Conservation (phyloP, 2,888 invertebrate species). For the Achlya flavicornis region DNA sequence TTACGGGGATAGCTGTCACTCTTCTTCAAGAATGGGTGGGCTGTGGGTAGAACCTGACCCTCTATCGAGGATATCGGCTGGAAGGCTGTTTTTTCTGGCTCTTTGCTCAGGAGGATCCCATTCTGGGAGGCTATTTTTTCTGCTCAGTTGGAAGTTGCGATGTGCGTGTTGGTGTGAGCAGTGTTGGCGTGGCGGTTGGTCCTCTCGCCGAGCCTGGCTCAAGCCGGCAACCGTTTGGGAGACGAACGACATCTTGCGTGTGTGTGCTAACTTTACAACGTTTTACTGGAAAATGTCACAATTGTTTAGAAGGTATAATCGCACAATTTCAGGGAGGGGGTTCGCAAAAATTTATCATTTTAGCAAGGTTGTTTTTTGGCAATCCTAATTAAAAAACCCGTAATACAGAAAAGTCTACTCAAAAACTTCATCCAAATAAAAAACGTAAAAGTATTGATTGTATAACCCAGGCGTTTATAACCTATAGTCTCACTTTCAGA, state of each 20-base stretch:
- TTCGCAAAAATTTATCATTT: neutral
- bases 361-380: neutral
- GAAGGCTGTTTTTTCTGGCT: conserved; percentile 76
- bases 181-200: conserved; percentile 73
- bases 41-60: conserved; percentile 56
- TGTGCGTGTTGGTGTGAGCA: conserved; percentile 79
- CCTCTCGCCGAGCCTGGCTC: conserved; percentile 74
- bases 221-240: conserved; percentile 83
- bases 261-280: conserved; percentile 21
- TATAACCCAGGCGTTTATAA: neutral
- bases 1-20: conserved; percentile 79
- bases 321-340: neutral
- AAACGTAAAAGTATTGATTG: no score
- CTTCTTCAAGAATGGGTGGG: conserved; percentile 61
- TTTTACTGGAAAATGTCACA: neutral
- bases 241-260: conserved; percentile 78
- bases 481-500: neutral
- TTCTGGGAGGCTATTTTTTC: conserved; percentile 80
- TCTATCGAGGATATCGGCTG: conserved; percentile 71
- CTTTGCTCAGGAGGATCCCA: conserved; percentile 77
- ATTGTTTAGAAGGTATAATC: neutral
- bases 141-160: conserved; percentile 66
- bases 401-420: no score
- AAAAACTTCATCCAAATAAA: no score
- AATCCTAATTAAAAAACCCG: no score